phyloP scores from a whole-genome alignment of 2,888 invertebrate species.

The Polyploca ridens region DNA sequence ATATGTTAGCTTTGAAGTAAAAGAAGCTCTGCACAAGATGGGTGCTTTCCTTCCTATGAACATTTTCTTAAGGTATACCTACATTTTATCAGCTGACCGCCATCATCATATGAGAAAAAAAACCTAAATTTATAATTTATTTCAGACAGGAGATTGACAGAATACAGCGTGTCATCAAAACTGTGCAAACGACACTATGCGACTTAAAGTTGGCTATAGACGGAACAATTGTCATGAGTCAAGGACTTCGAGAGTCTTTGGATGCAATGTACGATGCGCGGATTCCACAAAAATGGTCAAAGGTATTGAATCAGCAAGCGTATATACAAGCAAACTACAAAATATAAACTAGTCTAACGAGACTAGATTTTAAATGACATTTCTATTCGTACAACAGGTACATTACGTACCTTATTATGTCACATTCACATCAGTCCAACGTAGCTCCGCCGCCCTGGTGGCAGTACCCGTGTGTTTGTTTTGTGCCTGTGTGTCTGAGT shows the following conservation, averaged over 20 bases:
- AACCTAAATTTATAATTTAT: constrained; percentile 17
- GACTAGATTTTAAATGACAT: no score
- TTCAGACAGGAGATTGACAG: constrained; percentile 90
- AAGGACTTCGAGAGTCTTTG: constrained; percentile 92
- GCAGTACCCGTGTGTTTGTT: no score
- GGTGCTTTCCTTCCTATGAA: constrained; percentile 97
- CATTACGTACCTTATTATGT: no score
- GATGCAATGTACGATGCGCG: constrained; percentile 99
- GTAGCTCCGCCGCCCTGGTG: no score
- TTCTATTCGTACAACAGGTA: no score
- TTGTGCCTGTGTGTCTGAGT: no score
- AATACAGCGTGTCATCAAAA: constrained; percentile 93
- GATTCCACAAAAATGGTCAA: constrained; percentile 96
- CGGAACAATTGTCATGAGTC: constrained; percentile 98
- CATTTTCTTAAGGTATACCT: constrained; percentile 90
- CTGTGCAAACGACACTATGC: constrained; percentile 91
- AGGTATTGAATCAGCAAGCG: constrained; percentile 78
- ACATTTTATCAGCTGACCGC: no score
- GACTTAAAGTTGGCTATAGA: constrained; percentile 98
- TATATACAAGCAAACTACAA: no score
- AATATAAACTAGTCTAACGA: no score
- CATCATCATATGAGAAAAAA: no score
- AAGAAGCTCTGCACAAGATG: constrained; percentile 95
- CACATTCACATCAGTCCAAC: no score
- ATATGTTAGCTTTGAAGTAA: constrained; percentile 95